Base-by-base conservation (phyloP, 2,888 invertebrate species). In the Drosophila kanekoi region DNA sequence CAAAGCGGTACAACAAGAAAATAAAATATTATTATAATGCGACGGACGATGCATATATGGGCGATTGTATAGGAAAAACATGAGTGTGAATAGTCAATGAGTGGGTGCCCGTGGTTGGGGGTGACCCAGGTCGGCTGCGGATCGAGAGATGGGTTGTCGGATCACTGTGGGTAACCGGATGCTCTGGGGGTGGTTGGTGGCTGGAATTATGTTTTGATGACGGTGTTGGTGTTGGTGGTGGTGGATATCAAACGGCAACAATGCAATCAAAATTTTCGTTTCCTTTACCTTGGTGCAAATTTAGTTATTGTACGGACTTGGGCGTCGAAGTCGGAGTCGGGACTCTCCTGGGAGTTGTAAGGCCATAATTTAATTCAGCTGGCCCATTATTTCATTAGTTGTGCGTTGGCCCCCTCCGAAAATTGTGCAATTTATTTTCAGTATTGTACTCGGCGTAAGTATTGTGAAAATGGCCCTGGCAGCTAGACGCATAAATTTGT, bases 81-180 rank as follows among this genome's bases (percentile, higher is more conserved):
- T 59, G 84, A 88, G 89, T 90, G 90, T 87, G 87, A 90, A 90
- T 87, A 83, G 90, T 87, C 89, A 89, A 90, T 85, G 78, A 81
- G 86, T 72, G 60, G 60, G 86, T 72, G 60, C 58, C 23, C 3
- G 10, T 14, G 40, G 37, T 33, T n/a, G 20, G 20, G 45, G 38
- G 69, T 58, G 68, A 51, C 28, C 68, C 53, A 8, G 72, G 53
- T 65, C 65, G 65, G 45, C 13, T 38, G 56, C 66, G 53, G 77
- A 76, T 72, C 73, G 40, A 32, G 54, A 28, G 43, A n/a, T 38
- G 38, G 66, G 59, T 53, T 59, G 48, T 35, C 45, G 44, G 64
- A 60, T 72, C 47, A 43, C 65, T 37, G 52, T 67, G 72, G 54
- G 45, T 61, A 62, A 48, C 20, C 44, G 32, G 14, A n/a, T 49